Conservation (phyloP, 92 coral and sea anemone species). For the Zoanthus sociatus region DNA sequence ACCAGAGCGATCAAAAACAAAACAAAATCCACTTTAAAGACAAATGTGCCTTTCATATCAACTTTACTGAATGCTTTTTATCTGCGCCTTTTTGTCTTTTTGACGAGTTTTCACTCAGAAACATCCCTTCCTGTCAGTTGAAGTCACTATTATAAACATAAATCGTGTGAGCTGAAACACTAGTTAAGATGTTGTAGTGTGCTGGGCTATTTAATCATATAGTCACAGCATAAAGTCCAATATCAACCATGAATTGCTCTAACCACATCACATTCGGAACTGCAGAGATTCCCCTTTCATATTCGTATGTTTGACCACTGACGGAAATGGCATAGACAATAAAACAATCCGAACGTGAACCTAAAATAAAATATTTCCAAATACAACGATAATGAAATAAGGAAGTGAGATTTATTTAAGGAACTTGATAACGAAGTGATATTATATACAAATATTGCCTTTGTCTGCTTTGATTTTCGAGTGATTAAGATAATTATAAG, state of each 20-base stretch:
- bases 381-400: neutral
- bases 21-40: neutral
- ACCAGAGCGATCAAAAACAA: slow-evolving; percentile 3
- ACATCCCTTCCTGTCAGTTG: neutral
- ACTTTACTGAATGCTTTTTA: neutral
- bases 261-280: neutral
- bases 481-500: neutral
- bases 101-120: neutral
- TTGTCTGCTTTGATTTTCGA: neutral
- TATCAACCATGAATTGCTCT: neutral
- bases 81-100: neutral
- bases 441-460: slow-evolving; percentile 1
- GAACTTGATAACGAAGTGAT: neutral
- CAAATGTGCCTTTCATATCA: neutral
- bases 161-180: neutral
- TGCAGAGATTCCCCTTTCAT: neutral
- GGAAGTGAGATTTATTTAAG: neutral
- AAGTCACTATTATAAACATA: neutral
- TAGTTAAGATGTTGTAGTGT: neutral
- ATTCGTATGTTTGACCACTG: neutral
- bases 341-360: neutral
- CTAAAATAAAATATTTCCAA: neutral
- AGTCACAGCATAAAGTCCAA: neutral
- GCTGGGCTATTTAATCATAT: neutral
- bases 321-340: neutral